Conservation (phyloP, 2,888 invertebrate species). For the Phortica magna region DNA sequence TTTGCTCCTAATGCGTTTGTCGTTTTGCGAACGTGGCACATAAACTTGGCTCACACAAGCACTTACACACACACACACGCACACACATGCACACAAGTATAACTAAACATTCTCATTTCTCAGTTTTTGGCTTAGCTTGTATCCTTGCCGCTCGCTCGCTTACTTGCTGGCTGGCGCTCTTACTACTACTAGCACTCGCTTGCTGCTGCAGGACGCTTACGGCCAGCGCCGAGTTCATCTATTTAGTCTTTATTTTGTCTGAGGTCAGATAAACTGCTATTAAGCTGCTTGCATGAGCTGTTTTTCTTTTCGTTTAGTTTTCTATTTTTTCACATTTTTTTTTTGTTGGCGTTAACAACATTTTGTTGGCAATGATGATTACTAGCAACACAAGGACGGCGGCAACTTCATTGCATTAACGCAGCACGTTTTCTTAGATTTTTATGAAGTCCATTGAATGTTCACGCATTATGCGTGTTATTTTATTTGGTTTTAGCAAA, state of each 20-base stretch:
- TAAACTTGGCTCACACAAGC: conserved; percentile 40
- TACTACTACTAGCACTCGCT: no score
- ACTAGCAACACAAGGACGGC: conserved; percentile 1
- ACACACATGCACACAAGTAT: not conserved
- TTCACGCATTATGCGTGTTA: conserved; percentile 39
- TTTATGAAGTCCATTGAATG: conserved; percentile 36
- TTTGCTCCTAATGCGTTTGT: conserved; percentile 54
- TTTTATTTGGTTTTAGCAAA: conserved; percentile 21
- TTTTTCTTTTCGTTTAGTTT: not conserved
- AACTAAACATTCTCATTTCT: not conserved
- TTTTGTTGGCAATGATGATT: conserved; percentile 31
- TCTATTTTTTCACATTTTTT: not conserved
- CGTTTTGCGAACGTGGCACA: conserved; percentile 54
- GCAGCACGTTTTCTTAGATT: conserved; percentile 42
- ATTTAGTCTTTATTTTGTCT: conserved; percentile 33
- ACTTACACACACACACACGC: not conserved
- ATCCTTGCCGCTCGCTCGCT: not conserved
- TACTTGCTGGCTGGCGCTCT: not conserved
- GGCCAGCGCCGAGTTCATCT: conserved; percentile 12
- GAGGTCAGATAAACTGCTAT: conserved; percentile 33
- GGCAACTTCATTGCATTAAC: conserved; percentile 29
- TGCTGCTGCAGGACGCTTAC: not conserved
- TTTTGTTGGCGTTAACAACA: conserved; percentile 29
- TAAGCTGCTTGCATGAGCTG: conserved; percentile 21
- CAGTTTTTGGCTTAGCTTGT: conserved; percentile 1